Base-by-base conservation (phyloP, 2,888 invertebrate species). In the Drepanosiphum platanoidis region DNA sequence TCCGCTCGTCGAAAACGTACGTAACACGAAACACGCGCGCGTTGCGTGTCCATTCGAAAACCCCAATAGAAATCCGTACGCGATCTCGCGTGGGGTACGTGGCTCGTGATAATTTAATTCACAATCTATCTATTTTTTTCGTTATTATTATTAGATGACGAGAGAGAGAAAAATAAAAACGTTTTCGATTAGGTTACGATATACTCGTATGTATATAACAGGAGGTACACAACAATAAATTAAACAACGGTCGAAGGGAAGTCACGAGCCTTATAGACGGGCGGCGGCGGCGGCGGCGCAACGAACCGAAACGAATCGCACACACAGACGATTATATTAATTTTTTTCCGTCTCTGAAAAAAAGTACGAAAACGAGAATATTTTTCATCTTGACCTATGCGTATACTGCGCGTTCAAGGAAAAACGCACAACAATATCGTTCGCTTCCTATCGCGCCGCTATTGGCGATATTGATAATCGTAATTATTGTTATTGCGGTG, bases 321-420 rank as follows among this genome's bases (percentile, higher is more conserved):
- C n/a, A 27, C n/a, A n/a, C n/a, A 34, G 34, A 5, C n/a, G 11
- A 34, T n/a, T 11, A 15, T 61, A 42, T 11, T 58, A 4, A 18
- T 66, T 78, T 64, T 78, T 11, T n/a, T 27, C 27, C 18, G 22
- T 42, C 61, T n/a, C 9, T 27, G 22, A 27, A 61, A 27, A n/a
- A 79, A 79, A 46, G 27, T 39, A 32, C n/a, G 2, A 34, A 46
- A 72, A 72, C 8, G 4, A 22, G n/a, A 9, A 68, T 68, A 32
- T 1, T 22, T 32, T 4, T 7, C 27, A 36, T 80, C 80, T 70
- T 80, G 80, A 80, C 80, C 80, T 11, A 27, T 52, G 52, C 8
- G 27, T 27, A 52, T n/a, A n/a, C n/a, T 34, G 42, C 64, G 80
- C 77, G 80, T 80, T 80, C 80, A 80, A 80, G 80, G 77, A 27